Evolutionary conservation across 2,113 vertebrate species (phyloP).

Genomic region (Baryphthengus martii): DNA sequence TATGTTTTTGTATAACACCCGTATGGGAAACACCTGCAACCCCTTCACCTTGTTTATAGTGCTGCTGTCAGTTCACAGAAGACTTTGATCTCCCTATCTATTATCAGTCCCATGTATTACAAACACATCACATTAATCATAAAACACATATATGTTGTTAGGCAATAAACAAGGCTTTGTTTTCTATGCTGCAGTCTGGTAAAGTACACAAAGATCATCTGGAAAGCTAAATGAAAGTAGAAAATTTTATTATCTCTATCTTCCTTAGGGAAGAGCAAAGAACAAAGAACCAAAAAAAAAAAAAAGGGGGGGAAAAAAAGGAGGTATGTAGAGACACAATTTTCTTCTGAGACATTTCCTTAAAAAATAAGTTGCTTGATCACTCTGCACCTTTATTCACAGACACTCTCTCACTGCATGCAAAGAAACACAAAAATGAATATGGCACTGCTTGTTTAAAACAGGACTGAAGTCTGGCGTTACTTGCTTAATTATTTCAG

Average conservation of each 20-base stretch:
- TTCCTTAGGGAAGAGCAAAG: neutral
- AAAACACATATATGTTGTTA: neutral
- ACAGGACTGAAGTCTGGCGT: neutral
- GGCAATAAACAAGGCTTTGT: slow-evolving; percentile 26
- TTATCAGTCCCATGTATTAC: slow-evolving; percentile 25
- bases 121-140: slow-evolving; percentile 25
- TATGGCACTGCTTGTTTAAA: neutral
- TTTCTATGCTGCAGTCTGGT: neutral
- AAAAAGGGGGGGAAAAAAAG: neutral
- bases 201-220: slow-evolving; percentile 39
- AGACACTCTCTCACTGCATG: neutral
- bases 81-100: slow-evolving; percentile 62
- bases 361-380: neutral
- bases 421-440: neutral
- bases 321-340: neutral
- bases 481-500: slow-evolving; percentile 30
- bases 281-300: neutral
- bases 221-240: slow-evolving; percentile 3
- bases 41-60: slow-evolving; percentile 41
- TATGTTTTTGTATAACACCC: neutral
- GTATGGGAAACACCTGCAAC: slow-evolving; percentile 55
- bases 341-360: neutral
- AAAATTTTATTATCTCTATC: neutral
- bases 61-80: slow-evolving; percentile 32
- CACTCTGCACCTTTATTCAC: neutral